Conservation (phyloP, 2,113 vertebrate species). For the Lathamus discolor region DNA sequence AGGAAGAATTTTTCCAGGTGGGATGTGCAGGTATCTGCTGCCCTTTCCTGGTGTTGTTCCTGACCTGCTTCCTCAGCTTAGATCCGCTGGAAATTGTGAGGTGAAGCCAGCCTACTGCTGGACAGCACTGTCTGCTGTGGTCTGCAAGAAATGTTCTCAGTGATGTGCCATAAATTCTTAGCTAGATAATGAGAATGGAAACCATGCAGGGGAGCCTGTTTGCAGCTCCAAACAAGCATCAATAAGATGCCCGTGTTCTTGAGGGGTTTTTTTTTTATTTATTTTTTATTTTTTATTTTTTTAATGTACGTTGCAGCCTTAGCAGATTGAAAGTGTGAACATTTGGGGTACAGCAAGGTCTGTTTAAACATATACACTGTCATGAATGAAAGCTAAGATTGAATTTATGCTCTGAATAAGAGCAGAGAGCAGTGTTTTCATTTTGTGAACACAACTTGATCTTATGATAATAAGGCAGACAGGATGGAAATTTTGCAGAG, state of each 20-base stretch:
- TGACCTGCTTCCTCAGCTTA: not conserved
- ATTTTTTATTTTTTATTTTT: not conserved
- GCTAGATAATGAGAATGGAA: not conserved
- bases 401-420: not conserved
- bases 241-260: not conserved
- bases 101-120: not conserved
- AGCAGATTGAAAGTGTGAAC: not conserved
- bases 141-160: not conserved
- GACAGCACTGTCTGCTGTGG: not conserved
- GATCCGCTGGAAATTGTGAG: not conserved
- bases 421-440: not conserved
- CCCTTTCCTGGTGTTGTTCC: not conserved
- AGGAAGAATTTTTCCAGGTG: not conserved
- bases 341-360: not conserved
- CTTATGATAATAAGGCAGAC: not conserved
- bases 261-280: not conserved
- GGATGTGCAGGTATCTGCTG: not conserved
- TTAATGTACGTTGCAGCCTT: fast-evolving
- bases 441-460: not conserved
- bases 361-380: not conserved
- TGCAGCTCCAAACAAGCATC: not conserved
- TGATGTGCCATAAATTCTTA: not conserved
- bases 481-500: not conserved
- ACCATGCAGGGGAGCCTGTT: not conserved
- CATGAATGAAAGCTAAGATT: not conserved